These are phyloP conservation scores for Aleiodes sp. DNA, from an alignment of 1,140 invertebrate species.

Conservation along the genomic window DNA sequence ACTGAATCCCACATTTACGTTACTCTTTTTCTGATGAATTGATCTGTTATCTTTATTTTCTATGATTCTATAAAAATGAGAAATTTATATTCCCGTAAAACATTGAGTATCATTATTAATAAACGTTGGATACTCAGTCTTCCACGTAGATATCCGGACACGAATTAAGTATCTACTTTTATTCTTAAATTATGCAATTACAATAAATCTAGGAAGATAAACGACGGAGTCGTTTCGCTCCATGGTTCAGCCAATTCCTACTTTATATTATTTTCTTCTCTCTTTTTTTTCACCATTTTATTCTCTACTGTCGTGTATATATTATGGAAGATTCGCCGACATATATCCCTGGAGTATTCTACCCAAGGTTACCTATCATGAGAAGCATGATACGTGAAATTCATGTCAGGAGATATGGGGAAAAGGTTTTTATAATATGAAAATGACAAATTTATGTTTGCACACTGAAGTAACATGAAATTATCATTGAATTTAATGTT, in stretches of 20 bases:
- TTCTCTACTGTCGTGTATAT: too few relatives aligned
- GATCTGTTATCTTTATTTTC: neutral
- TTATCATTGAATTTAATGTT: constrained; percentile 10
- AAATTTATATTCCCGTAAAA: neutral
- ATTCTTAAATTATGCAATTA: neutral
- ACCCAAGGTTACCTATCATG: neutral
- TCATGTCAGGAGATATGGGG: neutral
- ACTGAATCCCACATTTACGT: neutral
- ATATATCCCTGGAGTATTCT: neutral
- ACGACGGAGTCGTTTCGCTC: neutral
- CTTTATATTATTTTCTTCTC: too few relatives aligned
- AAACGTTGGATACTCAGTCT: too few relatives aligned
- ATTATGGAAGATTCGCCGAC: neutral
- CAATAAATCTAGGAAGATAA: neutral
- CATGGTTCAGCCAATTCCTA: neutral
- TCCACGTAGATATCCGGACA: too few relatives aligned
- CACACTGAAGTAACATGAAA: constrained; percentile 2
- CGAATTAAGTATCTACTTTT: neutral
- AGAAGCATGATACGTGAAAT: constrained; percentile 7
- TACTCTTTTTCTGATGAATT: neutral
- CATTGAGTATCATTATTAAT: too few relatives aligned
- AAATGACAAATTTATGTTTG: constrained; percentile 3
- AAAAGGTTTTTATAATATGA: neutral
- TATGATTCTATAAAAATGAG: neutral
- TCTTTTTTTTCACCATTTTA: neutral